Conservation (phyloP, 30 jellyfish, hydroid and myxozoan genomes). For the Chironex yamaguchii region DNA sequence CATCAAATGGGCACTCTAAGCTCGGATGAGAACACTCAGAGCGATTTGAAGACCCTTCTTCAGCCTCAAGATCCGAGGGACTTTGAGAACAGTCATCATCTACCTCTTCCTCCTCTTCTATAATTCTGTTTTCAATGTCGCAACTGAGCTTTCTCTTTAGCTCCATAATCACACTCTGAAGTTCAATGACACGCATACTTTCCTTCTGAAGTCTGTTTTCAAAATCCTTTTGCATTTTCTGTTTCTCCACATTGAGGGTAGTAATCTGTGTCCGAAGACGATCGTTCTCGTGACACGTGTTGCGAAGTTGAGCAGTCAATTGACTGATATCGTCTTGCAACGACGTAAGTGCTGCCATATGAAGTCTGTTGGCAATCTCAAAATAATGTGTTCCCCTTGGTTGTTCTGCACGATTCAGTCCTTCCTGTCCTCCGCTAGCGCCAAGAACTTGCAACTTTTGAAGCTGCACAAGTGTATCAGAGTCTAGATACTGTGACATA, state of each 20-base stretch:
- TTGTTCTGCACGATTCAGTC: slow-evolving; percentile 31
- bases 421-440: slow-evolving; percentile 18
- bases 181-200: slow-evolving; percentile 97
- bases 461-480: slow-evolving; percentile 76
- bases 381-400: slow-evolving; percentile 91
- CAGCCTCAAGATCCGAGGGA: slow-evolving; percentile 93
- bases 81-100: slow-evolving; percentile 78
- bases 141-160: slow-evolving; percentile 81
- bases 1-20: neutral
- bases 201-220: slow-evolving; percentile 86
- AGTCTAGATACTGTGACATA: slow-evolving; percentile 23
- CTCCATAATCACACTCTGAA: slow-evolving; percentile 97
- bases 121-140: slow-evolving; percentile 77
- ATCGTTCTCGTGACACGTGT: slow-evolving; percentile 84
- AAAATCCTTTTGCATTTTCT: slow-evolving; percentile 90
- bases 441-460: slow-evolving; percentile 79
- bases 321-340: slow-evolving; percentile 88
- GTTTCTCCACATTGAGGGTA: slow-evolving; percentile 74
- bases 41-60: slow-evolving; percentile 67
- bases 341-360: slow-evolving; percentile 92
- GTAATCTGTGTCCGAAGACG: slow-evolving; percentile 51
- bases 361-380: slow-evolving; percentile 92
- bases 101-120: slow-evolving; percentile 94
- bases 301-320: slow-evolving; percentile 76
- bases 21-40: neutral